Evolutionary conservation across 2,113 vertebrate genomes (phyloP), one percentile per base, ranked within the genome.

Genomic region (Microcebus griseorufus): DNA sequence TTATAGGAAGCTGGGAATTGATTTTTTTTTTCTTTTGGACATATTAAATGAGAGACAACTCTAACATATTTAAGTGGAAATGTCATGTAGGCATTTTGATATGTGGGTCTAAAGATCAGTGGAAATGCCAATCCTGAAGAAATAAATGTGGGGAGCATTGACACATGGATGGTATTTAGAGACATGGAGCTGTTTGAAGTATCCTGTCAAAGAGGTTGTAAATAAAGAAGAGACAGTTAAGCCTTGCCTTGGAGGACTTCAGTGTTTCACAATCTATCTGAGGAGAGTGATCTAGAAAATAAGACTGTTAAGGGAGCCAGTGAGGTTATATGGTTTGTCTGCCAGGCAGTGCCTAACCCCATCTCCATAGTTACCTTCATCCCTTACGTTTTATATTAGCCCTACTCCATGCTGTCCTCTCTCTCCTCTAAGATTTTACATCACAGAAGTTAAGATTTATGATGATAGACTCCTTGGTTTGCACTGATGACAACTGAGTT

Each of bases 361-460:
- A 5, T 64, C 23, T 11, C 32, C 9, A 32, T 29, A 7, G n/a
- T 58, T 53, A 23, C 48, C 14, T 6, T 67, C 8, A 89, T 55
- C 14, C 3, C 11, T n/a, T 9, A 39, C 2, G 11, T 42, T 23
- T 17, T 42, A 0, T 1, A 2, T 70, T 64, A n/a, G 32, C 0
- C 8, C 48, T 27, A 12, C 25, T 70, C 6, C 13, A 13, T 17
- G 76, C 5, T 65, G 3, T 42, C 12, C 14, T 58, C 13, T 2
- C n/a, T 0, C 2, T 58, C 6, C 34, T 80, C 12, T 37, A 48
- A 7, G 6, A 34, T 39, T 82, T 29, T 45, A 51, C 4, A 18
- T n/a, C n/a, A 94, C 16, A 45, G 27, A 86, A 58, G 1, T 83
- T 13, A 34, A 55, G 11, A 4, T 37, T n/a, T 34, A 12, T 32